Evolutionary conservation across 2,113 vertebrate species (phyloP).

Genomic region (Bambusicola thoracicus): DNA sequence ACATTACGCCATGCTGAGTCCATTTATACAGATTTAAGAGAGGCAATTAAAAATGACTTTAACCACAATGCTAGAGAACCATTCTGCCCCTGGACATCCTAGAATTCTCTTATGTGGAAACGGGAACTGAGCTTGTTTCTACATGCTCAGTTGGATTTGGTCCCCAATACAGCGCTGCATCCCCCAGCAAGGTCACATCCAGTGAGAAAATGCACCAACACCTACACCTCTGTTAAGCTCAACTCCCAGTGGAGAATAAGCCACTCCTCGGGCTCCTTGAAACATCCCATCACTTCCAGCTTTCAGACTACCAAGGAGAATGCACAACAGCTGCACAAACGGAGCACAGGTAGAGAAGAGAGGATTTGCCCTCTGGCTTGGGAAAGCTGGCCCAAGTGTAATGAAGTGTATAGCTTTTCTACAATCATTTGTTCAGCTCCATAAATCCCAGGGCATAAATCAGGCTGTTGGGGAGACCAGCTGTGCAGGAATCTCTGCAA

Average conservation of each 20-base stretch:
- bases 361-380: slow-evolving; percentile 9
- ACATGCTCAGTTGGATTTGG: not conserved
- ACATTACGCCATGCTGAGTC: not conserved
- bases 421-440: slow-evolving; percentile 18
- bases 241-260: not conserved
- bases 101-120: not conserved
- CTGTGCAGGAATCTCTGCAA: not conserved
- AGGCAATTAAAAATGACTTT: not conserved
- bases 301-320: not conserved
- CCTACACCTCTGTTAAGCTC: too few relatives aligned
- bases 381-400: slow-evolving; percentile 9
- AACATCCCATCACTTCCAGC: not conserved
- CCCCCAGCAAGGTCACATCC: not conserved
- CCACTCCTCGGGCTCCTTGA: not conserved
- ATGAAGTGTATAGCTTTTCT: not conserved
- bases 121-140: not conserved
- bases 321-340: not conserved
- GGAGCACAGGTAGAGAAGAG: not conserved
- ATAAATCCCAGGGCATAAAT: slow-evolving; percentile 11
- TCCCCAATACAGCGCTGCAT: not conserved
- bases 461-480: not conserved
- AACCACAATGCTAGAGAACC: not conserved
- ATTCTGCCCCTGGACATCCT: not conserved
- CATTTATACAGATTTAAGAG: not conserved
- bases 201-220: not conserved